Conservation (phyloP, 2,113 vertebrate species). For the Aleadryas rufinucha region DNA sequence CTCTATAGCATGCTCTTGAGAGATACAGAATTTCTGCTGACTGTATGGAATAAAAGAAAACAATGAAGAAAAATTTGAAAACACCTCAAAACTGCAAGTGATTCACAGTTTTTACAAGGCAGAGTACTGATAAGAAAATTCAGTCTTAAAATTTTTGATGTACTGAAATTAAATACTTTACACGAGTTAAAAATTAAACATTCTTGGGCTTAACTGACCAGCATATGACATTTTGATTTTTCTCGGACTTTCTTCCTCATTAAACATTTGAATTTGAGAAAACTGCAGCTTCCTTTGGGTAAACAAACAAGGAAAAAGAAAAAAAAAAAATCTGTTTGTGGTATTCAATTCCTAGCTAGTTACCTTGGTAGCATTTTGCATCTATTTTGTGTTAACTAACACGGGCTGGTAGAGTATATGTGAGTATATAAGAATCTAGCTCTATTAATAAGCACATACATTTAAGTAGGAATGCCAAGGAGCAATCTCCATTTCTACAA, state of each 20-base stretch:
- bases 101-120: neutral
- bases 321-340: neutral
- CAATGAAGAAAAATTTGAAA: neutral
- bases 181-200: neutral
- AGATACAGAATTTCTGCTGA: neutral
- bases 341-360: neutral
- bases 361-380: neutral
- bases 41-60: neutral
- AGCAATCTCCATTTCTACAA: neutral
- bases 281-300: neutral
- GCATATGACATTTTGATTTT: neutral
- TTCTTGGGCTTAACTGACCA: neutral
- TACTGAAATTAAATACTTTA: neutral
- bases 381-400: neutral
- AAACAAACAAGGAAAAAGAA: neutral
- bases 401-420: neutral
- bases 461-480: neutral
- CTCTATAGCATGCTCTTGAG: neutral
- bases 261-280: neutral
- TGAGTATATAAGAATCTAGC: neutral
- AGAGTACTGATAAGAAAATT: neutral
- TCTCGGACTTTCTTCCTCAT: neutral
- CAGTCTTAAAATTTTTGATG: neutral
- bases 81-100: neutral
- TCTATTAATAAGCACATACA: slow-evolving; percentile 7